Evolutionary conservation across 2,888 invertebrate genomes (phyloP), one percentile per base, ranked within the genome.

Genomic region (Geophilus truncorum): DNA sequence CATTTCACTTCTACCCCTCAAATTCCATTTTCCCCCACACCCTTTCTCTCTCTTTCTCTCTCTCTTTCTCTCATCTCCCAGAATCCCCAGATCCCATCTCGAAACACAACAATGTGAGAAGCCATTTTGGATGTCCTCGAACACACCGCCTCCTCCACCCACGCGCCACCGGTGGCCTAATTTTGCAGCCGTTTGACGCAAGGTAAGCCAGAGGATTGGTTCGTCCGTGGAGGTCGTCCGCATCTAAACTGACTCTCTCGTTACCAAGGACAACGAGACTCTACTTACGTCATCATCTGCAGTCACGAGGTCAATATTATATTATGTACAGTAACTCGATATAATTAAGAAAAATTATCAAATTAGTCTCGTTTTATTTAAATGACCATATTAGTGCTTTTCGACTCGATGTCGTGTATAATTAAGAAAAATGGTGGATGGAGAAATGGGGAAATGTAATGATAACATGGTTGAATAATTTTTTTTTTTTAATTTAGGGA

Each of bases 161-260:
- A 62, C 62, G 62, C 62, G 62, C 28, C 62, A 25, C 25, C 23
- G 62, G 25, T 62, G 62, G 62, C 62, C 62, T 62, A 23, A 62
- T 62, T 62, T 62, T 62, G 62, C 25, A 62, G 28, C 2, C 62
- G 25, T 62, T 45, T 62, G 62, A 62, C 28, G 62, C 62, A 62
- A 62, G 62, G 62, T 62, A 62, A 62, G 62, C 62, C 15, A 28
- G 62, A 62, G 62, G 62, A 62, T 62, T 62, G 62, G 62, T 62
- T 62, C 62, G 7, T 62, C 62, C 62, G 28, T 62, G 62, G 62
- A 62, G 62, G 62, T 62, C 62, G 62, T 62, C 62, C 25, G 62
- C 62, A 62, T 62, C 62, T 62, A 62, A 1, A 5, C 62, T 62
- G 62, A 62, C 62, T 62, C 57, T 57, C 62, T 62, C 62, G 62